These are phyloP conservation scores for Himalopsyche japonica DNA, from an alignment of 2,888 invertebrate genomes.

Conservation along the genomic window DNA sequence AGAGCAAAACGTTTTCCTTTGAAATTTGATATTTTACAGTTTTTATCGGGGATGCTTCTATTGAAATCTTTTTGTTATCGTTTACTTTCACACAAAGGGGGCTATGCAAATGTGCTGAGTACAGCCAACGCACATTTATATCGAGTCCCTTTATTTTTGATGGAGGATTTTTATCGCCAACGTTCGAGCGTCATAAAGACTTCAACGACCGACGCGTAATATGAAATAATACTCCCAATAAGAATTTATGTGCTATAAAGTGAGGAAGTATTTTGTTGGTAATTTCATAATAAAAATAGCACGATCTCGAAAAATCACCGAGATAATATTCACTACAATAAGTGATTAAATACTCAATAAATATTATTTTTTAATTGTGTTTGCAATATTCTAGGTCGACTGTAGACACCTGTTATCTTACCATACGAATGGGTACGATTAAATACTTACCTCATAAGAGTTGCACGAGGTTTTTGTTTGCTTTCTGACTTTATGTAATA, in stretches of 20 bases:
- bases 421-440: no score
- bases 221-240: conserved; percentile 15
- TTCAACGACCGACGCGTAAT: conserved; percentile 8
- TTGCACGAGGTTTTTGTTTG: no score
- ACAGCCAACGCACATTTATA: not conserved
- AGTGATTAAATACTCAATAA: not conserved
- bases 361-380: no score
- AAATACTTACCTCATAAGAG: no score
- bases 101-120: not conserved
- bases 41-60: not conserved
- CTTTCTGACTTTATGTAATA: no score
- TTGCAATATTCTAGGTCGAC: no score
- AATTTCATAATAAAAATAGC: not conserved
- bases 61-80: not conserved
- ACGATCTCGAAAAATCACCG: not conserved
- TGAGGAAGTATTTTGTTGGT: not conserved
- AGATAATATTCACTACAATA: not conserved
- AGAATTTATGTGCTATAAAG: conserved; percentile 10
- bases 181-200: conserved; percentile 13
- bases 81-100: not conserved
- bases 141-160: conserved; percentile 11
- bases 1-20: not conserved
- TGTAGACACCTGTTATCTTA: no score
- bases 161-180: conserved; percentile 10
- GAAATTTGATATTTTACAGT: not conserved